Evolutionary conservation across 2,888 invertebrate genomes (phyloP).

Genomic region (Gisinianus flammeolus): DNA sequence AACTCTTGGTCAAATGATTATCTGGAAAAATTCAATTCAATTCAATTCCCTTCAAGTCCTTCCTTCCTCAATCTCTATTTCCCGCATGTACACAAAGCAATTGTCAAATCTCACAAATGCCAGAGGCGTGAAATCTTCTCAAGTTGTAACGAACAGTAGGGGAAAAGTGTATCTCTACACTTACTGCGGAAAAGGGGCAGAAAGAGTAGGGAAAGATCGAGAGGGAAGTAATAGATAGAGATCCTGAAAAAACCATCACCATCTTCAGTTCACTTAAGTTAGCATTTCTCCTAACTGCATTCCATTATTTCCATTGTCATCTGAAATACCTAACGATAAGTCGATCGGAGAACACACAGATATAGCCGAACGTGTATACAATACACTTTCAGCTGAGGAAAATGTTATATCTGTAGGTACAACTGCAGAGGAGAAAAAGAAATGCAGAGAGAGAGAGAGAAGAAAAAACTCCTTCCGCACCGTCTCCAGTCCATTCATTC

Average conservation of each 20-base stretch:
- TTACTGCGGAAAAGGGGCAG: neutral
- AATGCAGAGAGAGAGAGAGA: neutral
- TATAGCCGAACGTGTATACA: too few relatives aligned
- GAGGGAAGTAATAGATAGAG: constrained; percentile 22
- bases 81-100: neutral
- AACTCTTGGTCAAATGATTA: constrained; percentile 25
- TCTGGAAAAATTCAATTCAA: constrained; percentile 7
- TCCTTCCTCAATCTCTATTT: neutral
- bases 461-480: constrained; percentile 31
- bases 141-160: too few relatives aligned
- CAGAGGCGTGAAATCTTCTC: constrained; percentile 4
- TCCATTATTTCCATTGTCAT: constrained; percentile 41
- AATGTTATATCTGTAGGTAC: neutral
- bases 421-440: neutral
- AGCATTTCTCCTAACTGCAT: constrained; percentile 37
- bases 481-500: constrained; percentile 31
- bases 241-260: constrained; percentile 23
- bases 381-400: neutral
- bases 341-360: constrained; percentile 38
- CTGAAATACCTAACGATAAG: constrained; percentile 38
- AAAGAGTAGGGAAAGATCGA: neutral
- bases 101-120: neutral
- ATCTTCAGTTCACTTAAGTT: constrained; percentile 38
- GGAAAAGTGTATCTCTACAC: too few relatives aligned
- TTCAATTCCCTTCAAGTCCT: constrained; percentile 6